Percentiles rank a stretch among this genome's conserved stretches.
phyloP scores from a whole-genome alignment of 2,888 invertebrate species.

The Parthenolecanium corni region DNA sequence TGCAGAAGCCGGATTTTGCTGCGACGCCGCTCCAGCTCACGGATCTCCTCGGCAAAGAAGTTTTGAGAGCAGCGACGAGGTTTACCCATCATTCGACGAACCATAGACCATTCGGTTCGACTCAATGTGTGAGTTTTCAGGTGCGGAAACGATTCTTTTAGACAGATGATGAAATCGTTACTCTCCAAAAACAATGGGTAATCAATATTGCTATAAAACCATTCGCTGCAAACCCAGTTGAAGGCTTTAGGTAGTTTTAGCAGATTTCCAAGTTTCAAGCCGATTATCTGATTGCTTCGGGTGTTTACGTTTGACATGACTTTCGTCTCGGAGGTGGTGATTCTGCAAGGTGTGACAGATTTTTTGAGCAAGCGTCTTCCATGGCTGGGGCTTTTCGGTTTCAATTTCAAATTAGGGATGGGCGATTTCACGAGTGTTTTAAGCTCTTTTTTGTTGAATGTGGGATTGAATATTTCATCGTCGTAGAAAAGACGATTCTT shows the following conservation, averaged over 20 bases:
- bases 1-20: slow-evolving; percentile 86
- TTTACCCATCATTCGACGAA: slow-evolving; percentile 92
- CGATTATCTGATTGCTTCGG: slow-evolving; percentile 56
- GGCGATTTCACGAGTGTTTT: slow-evolving; percentile 4
- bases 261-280: slow-evolving; percentile 76
- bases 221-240: slow-evolving; percentile 98
- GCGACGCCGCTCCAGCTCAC: slow-evolving; percentile 77
- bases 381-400: slow-evolving; percentile 30
- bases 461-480: slow-evolving; percentile 59
- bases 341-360: slow-evolving; percentile 16
- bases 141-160: slow-evolving; percentile 88
- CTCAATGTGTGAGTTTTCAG: slow-evolving; percentile 75
- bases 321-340: slow-evolving; percentile 22
- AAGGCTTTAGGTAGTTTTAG: slow-evolving; percentile 96
- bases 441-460: slow-evolving; percentile 25
- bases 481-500: slow-evolving; percentile 81
- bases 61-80: slow-evolving; percentile 80
- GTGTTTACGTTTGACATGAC: not conserved
- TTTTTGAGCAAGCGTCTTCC: slow-evolving; percentile 25
- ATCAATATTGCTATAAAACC: slow-evolving; percentile 98
- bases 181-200: slow-evolving; percentile 83
- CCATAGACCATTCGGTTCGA: slow-evolving; percentile 88
- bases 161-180: slow-evolving; percentile 89
- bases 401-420: slow-evolving; percentile 15
- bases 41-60: slow-evolving; percentile 90